Conservation (phyloP, 2,113 vertebrate species). For the Clinocottus analis region DNA sequence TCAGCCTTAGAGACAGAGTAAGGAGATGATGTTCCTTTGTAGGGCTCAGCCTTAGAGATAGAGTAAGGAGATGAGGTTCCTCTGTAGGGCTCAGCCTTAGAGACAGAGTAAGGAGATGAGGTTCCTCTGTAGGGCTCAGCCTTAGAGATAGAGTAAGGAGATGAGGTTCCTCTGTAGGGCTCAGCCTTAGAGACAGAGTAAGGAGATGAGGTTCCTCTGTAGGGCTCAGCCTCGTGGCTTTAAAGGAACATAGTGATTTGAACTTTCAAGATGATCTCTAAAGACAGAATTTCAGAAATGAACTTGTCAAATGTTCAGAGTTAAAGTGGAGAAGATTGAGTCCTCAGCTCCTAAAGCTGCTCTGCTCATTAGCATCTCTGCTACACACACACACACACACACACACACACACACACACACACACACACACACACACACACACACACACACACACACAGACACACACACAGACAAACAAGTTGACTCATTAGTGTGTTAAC, state of each 20-base stretch:
- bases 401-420: conserved; percentile 29
- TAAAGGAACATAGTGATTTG: neutral
- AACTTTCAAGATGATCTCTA: neutral
- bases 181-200: too few relatives aligned
- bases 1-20: too few relatives aligned
- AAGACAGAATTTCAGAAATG: neutral
- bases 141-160: too few relatives aligned
- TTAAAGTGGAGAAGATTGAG: conserved; percentile 50
- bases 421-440: conserved; percentile 7
- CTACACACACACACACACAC: conserved; percentile 12
- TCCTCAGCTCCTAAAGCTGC: conserved; percentile 40
- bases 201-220: too few relatives aligned
- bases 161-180: too few relatives aligned
- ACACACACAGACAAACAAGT: conserved; percentile 28
- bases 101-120: too few relatives aligned
- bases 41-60: too few relatives aligned
- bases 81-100: too few relatives aligned
- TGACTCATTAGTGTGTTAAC: conserved; percentile 48
- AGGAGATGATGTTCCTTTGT: too few relatives aligned
- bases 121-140: too few relatives aligned
- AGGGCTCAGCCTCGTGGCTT: too few relatives aligned
- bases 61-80: too few relatives aligned
- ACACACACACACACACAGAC: conserved; percentile 4
- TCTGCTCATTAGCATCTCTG: conserved; percentile 51
- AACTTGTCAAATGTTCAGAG: conserved; percentile 20